phyloP scores from a whole-genome alignment of 2,888 invertebrate genomes.

The Xylocampa areola region DNA sequence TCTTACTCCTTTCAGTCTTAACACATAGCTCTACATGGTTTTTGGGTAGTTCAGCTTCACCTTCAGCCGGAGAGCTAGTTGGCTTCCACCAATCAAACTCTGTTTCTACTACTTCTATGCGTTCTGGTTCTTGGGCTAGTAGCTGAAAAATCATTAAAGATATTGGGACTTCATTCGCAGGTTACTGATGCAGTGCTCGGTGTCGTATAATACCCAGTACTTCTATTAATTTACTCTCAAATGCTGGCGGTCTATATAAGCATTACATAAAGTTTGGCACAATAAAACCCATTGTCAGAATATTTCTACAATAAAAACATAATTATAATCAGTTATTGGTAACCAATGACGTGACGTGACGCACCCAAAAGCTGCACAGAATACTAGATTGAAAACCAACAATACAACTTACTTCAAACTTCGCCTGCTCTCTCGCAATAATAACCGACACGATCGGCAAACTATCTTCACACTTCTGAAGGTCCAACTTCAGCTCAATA shows the following conservation, averaged over 20 bases:
- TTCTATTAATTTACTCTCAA: too few relatives aligned
- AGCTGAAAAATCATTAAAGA: slow-evolving; percentile 63
- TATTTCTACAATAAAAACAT: too few relatives aligned
- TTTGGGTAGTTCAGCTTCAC: slow-evolving; percentile 63
- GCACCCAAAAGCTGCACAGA: too few relatives aligned
- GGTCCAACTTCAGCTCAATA: slow-evolving; percentile 92
- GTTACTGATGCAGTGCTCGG: not conserved
- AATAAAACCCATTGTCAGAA: too few relatives aligned
- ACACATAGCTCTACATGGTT: slow-evolving; percentile 84
- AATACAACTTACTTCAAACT: slow-evolving; percentile 91
- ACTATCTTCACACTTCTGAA: slow-evolving; percentile 93
- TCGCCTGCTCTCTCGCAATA: slow-evolving; percentile 94
- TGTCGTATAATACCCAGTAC: too few relatives aligned
- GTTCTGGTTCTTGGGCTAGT: slow-evolving; percentile 80
- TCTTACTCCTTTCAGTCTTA: slow-evolving; percentile 87
- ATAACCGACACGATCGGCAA: slow-evolving; percentile 93
- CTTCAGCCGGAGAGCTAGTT: slow-evolving; percentile 69
- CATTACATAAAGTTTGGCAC: too few relatives aligned
- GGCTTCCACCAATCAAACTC: slow-evolving; percentile 87
- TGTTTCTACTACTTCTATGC: slow-evolving; percentile 84
- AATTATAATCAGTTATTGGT: too few relatives aligned
- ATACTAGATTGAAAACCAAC: not conserved
- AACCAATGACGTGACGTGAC: too few relatives aligned
- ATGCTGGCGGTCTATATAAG: too few relatives aligned
- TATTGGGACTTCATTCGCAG: not conserved